Evolutionary conservation across 37 sponge, comb jelly and placozoan genomes (phyloP), one percentile per base, ranked within the genome.

Genomic region (Beroe forskalii): DNA sequence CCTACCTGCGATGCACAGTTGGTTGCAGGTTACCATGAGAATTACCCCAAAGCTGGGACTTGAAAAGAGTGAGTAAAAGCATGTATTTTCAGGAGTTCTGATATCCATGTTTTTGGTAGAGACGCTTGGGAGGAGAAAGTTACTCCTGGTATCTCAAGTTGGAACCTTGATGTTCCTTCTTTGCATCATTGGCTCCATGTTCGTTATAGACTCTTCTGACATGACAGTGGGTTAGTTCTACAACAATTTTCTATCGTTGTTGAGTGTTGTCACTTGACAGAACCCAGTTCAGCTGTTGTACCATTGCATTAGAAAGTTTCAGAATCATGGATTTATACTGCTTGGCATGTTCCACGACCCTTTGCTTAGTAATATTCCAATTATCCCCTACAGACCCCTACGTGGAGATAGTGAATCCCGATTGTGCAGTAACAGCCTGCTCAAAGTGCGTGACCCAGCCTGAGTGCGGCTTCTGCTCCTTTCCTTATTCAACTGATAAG

Each of bases 311-410:
- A n/a, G n/a, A n/a, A n/a, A n/a, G n/a, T n/a, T n/a, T n/a, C n/a
- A n/a, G n/a, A n/a, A n/a, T n/a, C n/a, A n/a, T n/a, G n/a, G n/a
- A n/a, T n/a, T n/a, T n/a, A n/a, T n/a, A n/a, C n/a, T n/a, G n/a
- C n/a, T n/a, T n/a, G n/a, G n/a, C n/a, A n/a, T n/a, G n/a, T n/a
- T n/a, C n/a, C n/a, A n/a, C n/a, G n/a, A n/a, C n/a, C n/a, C n/a
- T n/a, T n/a, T n/a, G n/a, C n/a, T n/a, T n/a, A n/a, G n/a, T n/a
- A n/a, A n/a, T n/a, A n/a, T n/a, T n/a, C n/a, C n/a, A n/a, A n/a
- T n/a, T n/a, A n/a, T n/a, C n/a, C n/a, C n/a, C n/a, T n/a, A n/a
- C 44, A 80, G 86, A 41, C 86, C 86, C 55, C 40, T 80, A 37
- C 9, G 24, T 38, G 86, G n/a, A 17, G 3, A 48, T 27, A 24